Conservation (phyloP, 2,797 vertebrate species). For the Rhabdomys pumilio region DNA sequence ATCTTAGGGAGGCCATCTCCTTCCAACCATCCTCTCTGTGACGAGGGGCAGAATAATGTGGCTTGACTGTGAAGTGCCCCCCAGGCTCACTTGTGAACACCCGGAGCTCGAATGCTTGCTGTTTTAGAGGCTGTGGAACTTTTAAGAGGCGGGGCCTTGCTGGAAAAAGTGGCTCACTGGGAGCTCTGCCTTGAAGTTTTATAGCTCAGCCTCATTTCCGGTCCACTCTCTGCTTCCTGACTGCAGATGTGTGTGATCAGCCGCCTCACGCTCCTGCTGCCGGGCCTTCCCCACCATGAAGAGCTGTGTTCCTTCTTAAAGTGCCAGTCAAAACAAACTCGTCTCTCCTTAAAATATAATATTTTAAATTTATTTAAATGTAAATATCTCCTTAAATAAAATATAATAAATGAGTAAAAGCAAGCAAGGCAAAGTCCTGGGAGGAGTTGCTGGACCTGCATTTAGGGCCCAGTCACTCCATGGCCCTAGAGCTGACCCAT, state of each 20-base stretch:
- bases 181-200: neutral
- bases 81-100: neutral
- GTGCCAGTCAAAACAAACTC: neutral
- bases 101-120: neutral
- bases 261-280: neutral
- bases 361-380: neutral
- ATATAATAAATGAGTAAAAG: neutral
- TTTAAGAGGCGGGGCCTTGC: neutral
- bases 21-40: neutral
- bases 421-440: neutral
- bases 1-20: neutral
- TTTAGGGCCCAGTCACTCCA: neutral
- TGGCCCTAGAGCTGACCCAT: neutral
- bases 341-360: neutral
- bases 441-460: neutral
- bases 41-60: neutral
- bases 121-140: neutral
- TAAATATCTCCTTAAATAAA: neutral
- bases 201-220: neutral
- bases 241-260: neutral
- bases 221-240: neutral
- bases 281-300: no score
- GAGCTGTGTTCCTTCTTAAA: neutral
- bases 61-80: neutral
- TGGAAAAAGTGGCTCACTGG: neutral